Percentiles rank a stretch among this genome's conserved stretches.
These are phyloP conservation scores for Portevinia maculata DNA, from an alignment of 2,888 invertebrate species.

Conservation along the genomic window DNA sequence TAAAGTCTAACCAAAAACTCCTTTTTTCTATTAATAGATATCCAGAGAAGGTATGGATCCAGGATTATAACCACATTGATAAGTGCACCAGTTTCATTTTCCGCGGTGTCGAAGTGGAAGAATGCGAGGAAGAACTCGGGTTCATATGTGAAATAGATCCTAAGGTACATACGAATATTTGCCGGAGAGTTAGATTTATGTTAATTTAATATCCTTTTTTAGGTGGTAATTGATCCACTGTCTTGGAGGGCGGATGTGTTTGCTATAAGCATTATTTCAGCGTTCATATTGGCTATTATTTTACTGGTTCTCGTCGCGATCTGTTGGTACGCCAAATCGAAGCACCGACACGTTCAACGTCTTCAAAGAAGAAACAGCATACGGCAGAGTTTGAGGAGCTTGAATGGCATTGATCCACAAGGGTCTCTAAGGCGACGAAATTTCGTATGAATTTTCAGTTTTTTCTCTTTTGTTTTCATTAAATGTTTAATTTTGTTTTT, in stretches of 20 bases:
- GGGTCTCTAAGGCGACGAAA: slow-evolving; percentile 86
- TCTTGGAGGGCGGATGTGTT: slow-evolving; percentile 93
- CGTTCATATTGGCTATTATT: slow-evolving; percentile 88
- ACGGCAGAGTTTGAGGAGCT: slow-evolving; percentile 90
- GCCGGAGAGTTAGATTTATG: too few species aligned
- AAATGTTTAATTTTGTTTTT: slow-evolving; percentile 63
- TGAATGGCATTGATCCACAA: slow-evolving; percentile 87
- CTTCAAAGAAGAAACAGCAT: slow-evolving; percentile 96
- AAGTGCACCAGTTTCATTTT: slow-evolving; percentile 94
- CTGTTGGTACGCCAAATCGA: slow-evolving; percentile 97
- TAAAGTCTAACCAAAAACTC: background rate
- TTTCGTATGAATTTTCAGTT: slow-evolving; percentile 81
- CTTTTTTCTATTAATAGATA: slow-evolving; percentile 83
- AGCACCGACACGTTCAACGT: slow-evolving; percentile 92
- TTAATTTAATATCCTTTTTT: too few species aligned
- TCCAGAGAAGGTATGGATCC: slow-evolving; percentile 94
- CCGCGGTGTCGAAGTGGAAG: slow-evolving; percentile 89
- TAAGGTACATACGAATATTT: slow-evolving; percentile 74
- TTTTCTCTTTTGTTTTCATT: slow-evolving; percentile 56
- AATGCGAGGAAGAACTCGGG: slow-evolving; percentile 92
- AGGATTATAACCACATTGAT: slow-evolving; percentile 93
- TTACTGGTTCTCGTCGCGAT: slow-evolving; percentile 89
- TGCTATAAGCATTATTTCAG: slow-evolving; percentile 90
- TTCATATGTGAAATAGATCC: slow-evolving; percentile 98
- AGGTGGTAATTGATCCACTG: slow-evolving; percentile 92